phyloP scores from a whole-genome alignment of 2,888 invertebrate genomes.

The Tenodera sinensis region DNA sequence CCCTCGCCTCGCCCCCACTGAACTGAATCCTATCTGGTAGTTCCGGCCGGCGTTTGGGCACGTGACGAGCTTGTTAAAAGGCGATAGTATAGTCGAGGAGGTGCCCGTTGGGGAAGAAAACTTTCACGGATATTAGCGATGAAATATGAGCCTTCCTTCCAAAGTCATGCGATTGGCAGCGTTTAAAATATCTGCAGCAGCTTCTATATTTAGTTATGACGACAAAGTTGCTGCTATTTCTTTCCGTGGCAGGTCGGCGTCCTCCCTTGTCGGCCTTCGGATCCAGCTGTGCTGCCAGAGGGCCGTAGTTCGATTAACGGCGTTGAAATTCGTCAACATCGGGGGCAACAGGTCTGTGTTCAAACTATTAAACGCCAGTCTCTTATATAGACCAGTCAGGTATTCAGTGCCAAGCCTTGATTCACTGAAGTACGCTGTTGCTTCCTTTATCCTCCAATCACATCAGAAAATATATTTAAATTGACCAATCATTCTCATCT shows the following conservation, averaged over 20 bases:
- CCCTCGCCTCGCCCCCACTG: background rate
- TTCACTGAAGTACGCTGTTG: no score
- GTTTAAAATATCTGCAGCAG: background rate
- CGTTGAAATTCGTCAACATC: background rate
- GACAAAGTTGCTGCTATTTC: background rate
- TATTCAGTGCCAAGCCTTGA: no score
- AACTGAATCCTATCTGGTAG: background rate
- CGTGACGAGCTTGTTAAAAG: background rate
- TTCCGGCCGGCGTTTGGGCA: background rate
- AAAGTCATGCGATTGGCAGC: background rate
- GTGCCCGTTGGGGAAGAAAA: background rate
- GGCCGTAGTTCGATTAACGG: background rate
- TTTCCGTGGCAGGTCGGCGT: background rate
- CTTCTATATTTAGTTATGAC: background rate
- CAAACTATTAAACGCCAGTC: no score
- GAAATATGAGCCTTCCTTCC: background rate
- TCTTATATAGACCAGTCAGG: no score
- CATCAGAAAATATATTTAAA: no score
- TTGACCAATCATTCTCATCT: no score
- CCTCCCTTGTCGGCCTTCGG: background rate
- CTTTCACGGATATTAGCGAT: background rate
- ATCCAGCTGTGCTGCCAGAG: background rate
- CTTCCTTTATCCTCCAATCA: no score
- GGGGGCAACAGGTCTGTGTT: no score
- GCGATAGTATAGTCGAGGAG: background rate